These are phyloP conservation scores for Lasioglossum pauxillum DNA, from an alignment of 2,888 invertebrate genomes.

Conservation along the genomic window DNA sequence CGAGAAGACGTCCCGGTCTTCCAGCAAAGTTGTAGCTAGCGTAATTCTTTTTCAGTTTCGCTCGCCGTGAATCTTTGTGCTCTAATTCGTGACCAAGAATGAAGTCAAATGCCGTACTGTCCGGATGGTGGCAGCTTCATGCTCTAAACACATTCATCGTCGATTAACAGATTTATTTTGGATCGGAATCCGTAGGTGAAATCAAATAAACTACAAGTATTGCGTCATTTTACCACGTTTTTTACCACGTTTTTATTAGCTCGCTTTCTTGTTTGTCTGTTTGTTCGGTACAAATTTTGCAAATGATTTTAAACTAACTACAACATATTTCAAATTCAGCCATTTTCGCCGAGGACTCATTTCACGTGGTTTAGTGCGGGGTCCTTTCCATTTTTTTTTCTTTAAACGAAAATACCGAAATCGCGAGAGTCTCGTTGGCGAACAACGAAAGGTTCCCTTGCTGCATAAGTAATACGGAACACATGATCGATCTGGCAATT, in stretches of 20 bases:
- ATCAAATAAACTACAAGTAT: not conserved
- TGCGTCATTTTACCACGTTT: too few species aligned
- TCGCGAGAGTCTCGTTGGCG: not conserved
- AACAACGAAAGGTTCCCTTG: not conserved
- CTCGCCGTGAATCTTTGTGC: not conserved
- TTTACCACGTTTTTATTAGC: too few species aligned
- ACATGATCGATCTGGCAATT: not conserved
- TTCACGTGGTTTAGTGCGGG: too few species aligned
- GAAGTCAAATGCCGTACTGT: not conserved
- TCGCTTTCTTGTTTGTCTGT: too few species aligned
- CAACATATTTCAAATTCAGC: too few species aligned
- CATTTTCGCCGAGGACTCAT: too few species aligned
- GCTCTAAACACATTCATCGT: not conserved
- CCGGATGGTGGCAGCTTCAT: not conserved
- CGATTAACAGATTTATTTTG: not conserved
- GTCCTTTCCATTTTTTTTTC: too few species aligned
- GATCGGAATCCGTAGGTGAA: not conserved
- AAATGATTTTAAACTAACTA: too few species aligned
- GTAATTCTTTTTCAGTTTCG: slow-evolving; percentile 11
- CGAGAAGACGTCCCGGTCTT: not conserved
- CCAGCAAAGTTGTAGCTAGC: not conserved
- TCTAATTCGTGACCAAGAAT: not conserved
- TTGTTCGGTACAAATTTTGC: too few species aligned
- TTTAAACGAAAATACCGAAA: too few species aligned
- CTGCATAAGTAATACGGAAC: not conserved